Conservation (phyloP, 2,797 vertebrate species). For the Margarornis squamiger region DNA sequence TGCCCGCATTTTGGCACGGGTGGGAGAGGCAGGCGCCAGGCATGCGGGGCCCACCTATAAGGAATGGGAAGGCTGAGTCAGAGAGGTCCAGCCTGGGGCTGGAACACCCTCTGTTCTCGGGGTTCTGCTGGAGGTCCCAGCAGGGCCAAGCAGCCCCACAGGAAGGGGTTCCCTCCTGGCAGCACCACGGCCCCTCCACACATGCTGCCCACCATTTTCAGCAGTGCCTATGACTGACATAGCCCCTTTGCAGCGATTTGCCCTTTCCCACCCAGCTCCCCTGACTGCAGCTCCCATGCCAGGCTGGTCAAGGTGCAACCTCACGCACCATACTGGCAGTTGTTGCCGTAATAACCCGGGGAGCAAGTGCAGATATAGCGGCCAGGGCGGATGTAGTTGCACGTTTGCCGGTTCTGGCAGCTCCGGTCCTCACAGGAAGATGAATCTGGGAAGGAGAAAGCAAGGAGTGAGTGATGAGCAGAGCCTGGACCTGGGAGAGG, state of each 20-base stretch:
- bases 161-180: neutral
- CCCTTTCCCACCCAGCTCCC: neutral
- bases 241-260: neutral
- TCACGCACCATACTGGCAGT: conserved; percentile 81
- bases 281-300: fast-evolving
- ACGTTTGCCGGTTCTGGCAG: conserved; percentile 75
- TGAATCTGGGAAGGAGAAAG: conserved; percentile 13
- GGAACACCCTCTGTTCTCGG: neutral
- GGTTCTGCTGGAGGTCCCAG: neutral
- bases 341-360: conserved; percentile 80
- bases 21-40: conserved; percentile 64
- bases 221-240: neutral
- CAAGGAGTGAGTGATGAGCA: neutral
- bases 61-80: neutral
- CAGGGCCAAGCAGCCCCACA: fast-evolving
- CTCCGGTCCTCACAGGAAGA: conserved; percentile 72
- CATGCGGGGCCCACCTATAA: conserved; percentile 32
- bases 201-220: fast-evolving
- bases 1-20: conserved; percentile 76
- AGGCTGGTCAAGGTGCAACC: fast-evolving
- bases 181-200: fast-evolving
- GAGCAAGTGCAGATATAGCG: conserved; percentile 81
- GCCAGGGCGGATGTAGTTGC: conserved; percentile 75
- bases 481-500: neutral
- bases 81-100: neutral